These are phyloP conservation scores for Radopholus similis DNA, from an alignment of 1,140 invertebrate species.

Conservation along the genomic window DNA sequence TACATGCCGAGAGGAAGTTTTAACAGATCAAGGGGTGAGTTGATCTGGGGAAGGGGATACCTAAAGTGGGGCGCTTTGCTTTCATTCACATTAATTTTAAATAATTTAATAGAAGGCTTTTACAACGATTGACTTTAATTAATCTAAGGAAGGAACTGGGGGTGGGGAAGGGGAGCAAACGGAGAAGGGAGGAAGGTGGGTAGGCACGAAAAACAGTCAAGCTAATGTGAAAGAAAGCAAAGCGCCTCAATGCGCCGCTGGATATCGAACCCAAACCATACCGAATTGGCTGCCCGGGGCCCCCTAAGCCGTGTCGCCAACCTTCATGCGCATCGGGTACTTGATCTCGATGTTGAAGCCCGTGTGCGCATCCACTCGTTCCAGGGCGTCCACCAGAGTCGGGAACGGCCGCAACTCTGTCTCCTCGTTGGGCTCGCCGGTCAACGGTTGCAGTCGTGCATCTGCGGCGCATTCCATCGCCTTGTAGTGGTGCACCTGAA, in stretches of 20 bases:
- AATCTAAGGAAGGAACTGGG: too few relatives aligned
- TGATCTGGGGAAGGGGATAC: too few relatives aligned
- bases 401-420: slow-evolving; percentile 44
- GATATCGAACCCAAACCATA: not conserved
- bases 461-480: not conserved
- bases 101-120: too few relatives aligned
- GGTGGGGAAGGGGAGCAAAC: too few relatives aligned
- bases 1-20: too few relatives aligned
- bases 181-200: not conserved
- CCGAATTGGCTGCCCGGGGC: not conserved
- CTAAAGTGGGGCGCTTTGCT: too few relatives aligned
- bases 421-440: slow-evolving; percentile 30
- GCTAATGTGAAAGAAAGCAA: slow-evolving; percentile 27
- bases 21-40: too few relatives aligned
- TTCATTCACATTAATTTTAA: too few relatives aligned
- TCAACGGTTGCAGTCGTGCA: slow-evolving; percentile 24
- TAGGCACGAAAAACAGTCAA: not conserved
- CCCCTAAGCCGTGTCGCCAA: not conserved
- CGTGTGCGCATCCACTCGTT: slow-evolving; percentile 29
- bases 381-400: slow-evolving; percentile 39
- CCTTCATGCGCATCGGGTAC: slow-evolving; percentile 24
- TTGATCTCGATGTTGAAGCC: slow-evolving; percentile 47
- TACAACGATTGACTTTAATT: too few relatives aligned
- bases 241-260: too few relatives aligned
- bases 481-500: not conserved